Percentiles rank a stretch among this genome's conserved stretches.
These are phyloP conservation scores for Dinoponera quadriceps DNA, from an alignment of 1,140 invertebrate genomes.

Conservation along the genomic window DNA sequence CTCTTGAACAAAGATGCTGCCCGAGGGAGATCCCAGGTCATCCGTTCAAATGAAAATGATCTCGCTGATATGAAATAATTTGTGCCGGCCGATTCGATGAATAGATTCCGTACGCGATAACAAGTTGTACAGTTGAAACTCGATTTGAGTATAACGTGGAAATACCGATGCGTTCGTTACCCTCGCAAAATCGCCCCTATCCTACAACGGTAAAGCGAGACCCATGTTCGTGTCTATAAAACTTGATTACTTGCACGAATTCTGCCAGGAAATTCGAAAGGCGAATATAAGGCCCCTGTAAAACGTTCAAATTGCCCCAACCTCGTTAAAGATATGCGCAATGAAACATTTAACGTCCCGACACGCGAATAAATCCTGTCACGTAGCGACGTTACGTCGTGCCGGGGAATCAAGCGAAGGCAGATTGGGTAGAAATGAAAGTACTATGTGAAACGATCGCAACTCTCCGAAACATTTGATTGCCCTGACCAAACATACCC, in stretches of 20 bases:
- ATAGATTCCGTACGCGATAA: background rate
- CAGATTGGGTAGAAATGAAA: conserved; percentile 29
- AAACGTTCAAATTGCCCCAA: conserved; percentile 39
- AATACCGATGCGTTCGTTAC: conserved; percentile 15
- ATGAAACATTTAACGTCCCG: conserved; percentile 52
- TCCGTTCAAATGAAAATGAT: conserved; percentile 2
- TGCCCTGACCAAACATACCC: background rate
- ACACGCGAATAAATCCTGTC: conserved; percentile 53
- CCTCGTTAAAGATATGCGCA: conserved; percentile 50
- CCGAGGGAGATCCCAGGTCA: background rate
- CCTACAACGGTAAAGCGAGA: background rate
- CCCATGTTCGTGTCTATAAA: conserved; percentile 41
- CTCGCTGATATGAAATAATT: background rate
- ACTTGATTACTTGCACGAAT: conserved; percentile 52
- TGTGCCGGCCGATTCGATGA: background rate
- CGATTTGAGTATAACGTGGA: conserved; percentile 3
- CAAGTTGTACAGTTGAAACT: background rate
- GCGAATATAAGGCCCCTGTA: conserved; percentile 25
- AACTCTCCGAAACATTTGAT: background rate
- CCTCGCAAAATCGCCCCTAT: conserved; percentile 19
- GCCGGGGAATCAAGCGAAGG: conserved; percentile 3
- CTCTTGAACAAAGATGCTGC: background rate
- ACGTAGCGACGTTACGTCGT: conserved; percentile 34
- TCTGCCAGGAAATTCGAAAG: conserved; percentile 38
- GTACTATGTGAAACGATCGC: background rate